These are phyloP conservation scores for Ophiodon elongatus DNA, from an alignment of 2,113 vertebrate genomes.

Conservation along the genomic window DNA sequence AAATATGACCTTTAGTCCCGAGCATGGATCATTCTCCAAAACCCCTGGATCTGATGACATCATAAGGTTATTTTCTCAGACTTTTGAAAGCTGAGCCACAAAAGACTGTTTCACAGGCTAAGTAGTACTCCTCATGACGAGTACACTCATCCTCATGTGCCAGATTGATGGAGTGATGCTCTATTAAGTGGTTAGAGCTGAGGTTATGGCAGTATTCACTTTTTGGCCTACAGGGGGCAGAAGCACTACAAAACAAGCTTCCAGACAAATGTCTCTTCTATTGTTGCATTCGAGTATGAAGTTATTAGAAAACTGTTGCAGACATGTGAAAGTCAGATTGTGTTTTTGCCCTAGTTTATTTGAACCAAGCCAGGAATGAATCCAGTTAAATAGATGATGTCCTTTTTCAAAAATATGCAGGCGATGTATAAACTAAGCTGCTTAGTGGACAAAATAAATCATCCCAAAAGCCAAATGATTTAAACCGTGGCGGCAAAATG, in stretches of 20 bases:
- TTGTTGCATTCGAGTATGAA: not conserved
- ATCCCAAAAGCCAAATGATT: slow-evolving; percentile 33
- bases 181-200: not conserved
- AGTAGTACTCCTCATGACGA: not conserved
- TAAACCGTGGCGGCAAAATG: not conserved
- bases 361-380: not conserved
- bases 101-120: not conserved
- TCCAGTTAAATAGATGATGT: not conserved
- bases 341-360: not conserved
- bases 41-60: not conserved
- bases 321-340: not conserved
- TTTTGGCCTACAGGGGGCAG: not conserved
- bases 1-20: not conserved
- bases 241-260: not conserved
- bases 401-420: not conserved
- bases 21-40: not conserved
- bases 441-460: slow-evolving; percentile 51
- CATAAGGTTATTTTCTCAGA: not conserved
- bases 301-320: not conserved
- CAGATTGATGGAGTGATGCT: not conserved
- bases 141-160: not conserved
- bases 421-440: slow-evolving; percentile 18
- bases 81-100: not conserved
- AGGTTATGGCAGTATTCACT: not conserved
- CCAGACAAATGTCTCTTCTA: not conserved